Evolutionary conservation across 2,113 vertebrate genomes (phyloP), one percentile per base, ranked within the genome.

Genomic region (Sturnira hondurensis): DNA sequence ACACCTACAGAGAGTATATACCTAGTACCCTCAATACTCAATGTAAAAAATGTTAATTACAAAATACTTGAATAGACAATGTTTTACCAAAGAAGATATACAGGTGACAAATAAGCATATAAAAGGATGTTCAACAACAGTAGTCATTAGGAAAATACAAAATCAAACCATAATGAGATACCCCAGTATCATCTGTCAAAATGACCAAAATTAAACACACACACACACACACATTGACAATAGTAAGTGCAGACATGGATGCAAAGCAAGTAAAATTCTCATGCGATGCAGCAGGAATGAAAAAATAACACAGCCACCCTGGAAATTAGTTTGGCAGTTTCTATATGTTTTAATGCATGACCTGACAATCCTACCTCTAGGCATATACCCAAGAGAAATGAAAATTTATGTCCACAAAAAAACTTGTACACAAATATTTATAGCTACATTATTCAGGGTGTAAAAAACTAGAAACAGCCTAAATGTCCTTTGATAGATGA

Each of bases 11-110:
- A 92, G 76, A n/a, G 52, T 15, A 89, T 65, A 78, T 73, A 82
- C 3, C 24, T 47, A 76, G 41, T 43, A 80, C 16, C 61, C 24
- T 52, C 70, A 92, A 74, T 31, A 71, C 19, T 65, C 52, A 19
- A 65, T 11, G 38, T 61, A 65, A 82, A 54, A 36, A 0, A 22
- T 2, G 15, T 67, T 81, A 95, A 86, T 54, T 58, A 33, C 58
- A 87, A 81, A 96, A 94, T 50, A 90, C 68, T 58, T 90, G 33
- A 89, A 89, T 8, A 91, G 63, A 87, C 3, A 70, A 81, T 9
- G 50, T 33, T 71, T 96, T 36, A 86, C 47, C 71, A 24, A 36
- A 82, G n/a, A 56, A 22, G 19, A 94, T 47, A 77, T 38, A 95
- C 77, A 94, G 41, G 80, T 38, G 17, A 9, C 86, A 96, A 74